Base-by-base conservation (phyloP, 2,797 vertebrate species). In the Chelonia mydas region DNA sequence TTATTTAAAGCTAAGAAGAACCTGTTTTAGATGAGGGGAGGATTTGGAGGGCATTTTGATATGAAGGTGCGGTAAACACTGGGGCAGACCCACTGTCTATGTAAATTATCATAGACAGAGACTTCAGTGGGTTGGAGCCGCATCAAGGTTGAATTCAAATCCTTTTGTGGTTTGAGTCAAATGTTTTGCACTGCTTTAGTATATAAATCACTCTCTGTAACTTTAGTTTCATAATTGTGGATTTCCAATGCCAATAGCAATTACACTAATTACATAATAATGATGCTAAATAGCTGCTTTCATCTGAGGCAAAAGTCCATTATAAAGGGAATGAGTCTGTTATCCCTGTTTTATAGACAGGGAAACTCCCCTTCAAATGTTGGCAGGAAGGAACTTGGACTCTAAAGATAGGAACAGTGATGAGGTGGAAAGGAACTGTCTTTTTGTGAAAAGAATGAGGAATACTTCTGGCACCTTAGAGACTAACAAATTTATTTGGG, bases 31-130 rank as follows among this genome's bases (percentile, higher is more conserved):
- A 25, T 85, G 31, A 82, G 76, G 7, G 8, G 84, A 2, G 8
- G 1, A 25, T 87, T 41, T 89, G 85, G 91, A 95, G 92, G 65
- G 12, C 78, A 76, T 79, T 83, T 57, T 87, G 59, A 33, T 78
- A 51, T 54, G 45, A 74, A 86, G 68, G 45, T 77, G 55, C 27
- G 16, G 16, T 9, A 6, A 79, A 68, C 33, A 10, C 16, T 10
- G 33, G 61, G 90, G 86, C 72, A 92, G 84, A 90, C 47, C 51
- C n/a, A n/a, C n/a, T n/a, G n/a, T n/a, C n/a, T n/a, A n/a, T n/a
- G n/a, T 4, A 59, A 89, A 77, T 80, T 53, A 49, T 84, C 79
- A 13, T 53, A 85, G 28, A 76, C 55, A 89, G 28, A 91, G 84
- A 59, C 78, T 45, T 94, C 92, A 95, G 81, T 86, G 79, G 85